Evolutionary conservation across 2,113 vertebrate species (phyloP), one percentile per base, ranked within the genome.

Genomic region (Epinephelus moara): DNA sequence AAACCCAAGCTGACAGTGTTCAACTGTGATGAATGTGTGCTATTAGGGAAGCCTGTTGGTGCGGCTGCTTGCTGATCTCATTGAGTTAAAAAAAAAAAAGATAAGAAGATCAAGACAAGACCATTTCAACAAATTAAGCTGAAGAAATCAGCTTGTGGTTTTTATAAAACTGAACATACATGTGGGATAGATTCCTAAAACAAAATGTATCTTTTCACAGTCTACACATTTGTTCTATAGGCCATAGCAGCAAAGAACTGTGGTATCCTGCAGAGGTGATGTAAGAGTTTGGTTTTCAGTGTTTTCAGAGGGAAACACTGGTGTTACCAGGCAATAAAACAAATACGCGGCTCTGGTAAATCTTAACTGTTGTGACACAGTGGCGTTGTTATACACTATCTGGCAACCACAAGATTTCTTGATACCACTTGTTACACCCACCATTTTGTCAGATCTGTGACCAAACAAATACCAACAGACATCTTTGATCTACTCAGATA

Each of bases 11-110:
- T 68, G 50, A 81, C 70, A 70, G 63, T 19, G 74, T 68, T 60
- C 63, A 69, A 59, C 83, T 89, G 78, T 71, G 82, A 75, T 76
- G 78, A 60, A 85, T 78, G 25, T 73, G 47, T 80, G 52, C 37
- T 40, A 33, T 64, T 53, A 55, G 49, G 33, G 17, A 49, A 14
- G 80, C 37, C 19, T 66, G 57, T 69, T 50, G 1, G 67, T 30
- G 18, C 50, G 60, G 69, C 53, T 30, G 47, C 42, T 74, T 63
- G 57, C 33, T 59, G 57, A 60, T 82, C 78, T 45, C 42, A 11
- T 8, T 45, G 42, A 11, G 42, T 53, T 45, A 1, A 15, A 66
- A 10, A 70, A 7, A 37, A 37, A 37, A 37, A 37, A 37, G 33
- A 37, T 37, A 37, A 37, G 33, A 60, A 42, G 50, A 30, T 53